A percentile compares a stretch with the other conserved stretches of the same genome.
Evolutionary conservation across 2,113 vertebrate species (phyloP).

Genomic region (Psammodynastes pulverulentus): DNA sequence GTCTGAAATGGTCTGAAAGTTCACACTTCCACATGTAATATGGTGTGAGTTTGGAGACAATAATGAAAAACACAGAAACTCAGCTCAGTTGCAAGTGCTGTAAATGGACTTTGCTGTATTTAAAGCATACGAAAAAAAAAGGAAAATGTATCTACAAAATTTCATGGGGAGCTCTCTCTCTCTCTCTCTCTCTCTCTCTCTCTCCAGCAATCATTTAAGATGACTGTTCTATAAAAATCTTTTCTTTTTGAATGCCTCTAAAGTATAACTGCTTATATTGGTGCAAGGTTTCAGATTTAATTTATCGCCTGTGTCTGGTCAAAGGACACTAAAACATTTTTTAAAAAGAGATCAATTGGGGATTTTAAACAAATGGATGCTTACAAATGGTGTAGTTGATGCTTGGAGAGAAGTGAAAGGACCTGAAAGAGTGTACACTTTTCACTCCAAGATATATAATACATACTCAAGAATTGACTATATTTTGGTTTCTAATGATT

Average conservation of each 20-base stretch:
- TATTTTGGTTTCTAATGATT: no score
- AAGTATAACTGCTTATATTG: rapidly evolving
- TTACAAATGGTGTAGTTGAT: no score
- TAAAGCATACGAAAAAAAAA: rapidly evolving
- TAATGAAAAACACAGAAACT: rapidly evolving
- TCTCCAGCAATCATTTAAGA: neutral
- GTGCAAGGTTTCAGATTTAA: rapidly evolving
- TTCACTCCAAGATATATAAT: no score
- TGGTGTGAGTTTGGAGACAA: neutral
- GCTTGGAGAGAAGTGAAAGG: no score
- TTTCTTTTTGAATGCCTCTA: rapidly evolving
- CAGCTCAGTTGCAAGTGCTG: neutral
- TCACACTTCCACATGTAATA: constrained; percentile 35
- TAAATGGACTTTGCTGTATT: rapidly evolving
- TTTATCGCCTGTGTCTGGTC: neutral
- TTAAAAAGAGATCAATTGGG: neutral
- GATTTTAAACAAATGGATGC: no score
- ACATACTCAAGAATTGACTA: no score
- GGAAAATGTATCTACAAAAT: rapidly evolving
- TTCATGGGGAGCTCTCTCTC: rapidly evolving
- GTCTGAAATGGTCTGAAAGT: neutral
- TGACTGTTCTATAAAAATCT: neutral
- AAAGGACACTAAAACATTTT: neutral
- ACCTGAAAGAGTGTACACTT: no score
- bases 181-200: neutral